Percentiles rank a stretch among this genome's conserved stretches.
Evolutionary conservation across 2,797 vertebrate species (phyloP).

Genomic region (Pelochelys cantorii): DNA sequence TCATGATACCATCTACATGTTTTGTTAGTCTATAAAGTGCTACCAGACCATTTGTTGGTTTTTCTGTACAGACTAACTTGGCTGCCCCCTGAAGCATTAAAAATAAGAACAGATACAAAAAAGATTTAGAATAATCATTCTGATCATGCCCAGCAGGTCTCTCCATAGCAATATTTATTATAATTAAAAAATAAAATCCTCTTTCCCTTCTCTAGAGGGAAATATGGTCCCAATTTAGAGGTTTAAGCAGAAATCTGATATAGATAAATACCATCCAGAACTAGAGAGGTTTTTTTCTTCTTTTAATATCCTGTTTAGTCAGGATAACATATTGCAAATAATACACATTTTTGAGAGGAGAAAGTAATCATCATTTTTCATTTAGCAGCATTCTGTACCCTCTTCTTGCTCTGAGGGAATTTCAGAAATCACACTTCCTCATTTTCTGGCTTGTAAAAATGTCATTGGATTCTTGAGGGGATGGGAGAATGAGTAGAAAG

Average conservation of each 20-base stretch:
- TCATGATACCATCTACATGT: too few relatives aligned
- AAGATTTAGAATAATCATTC: background rate
- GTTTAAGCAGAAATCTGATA: background rate
- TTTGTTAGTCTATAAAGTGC: too few relatives aligned
- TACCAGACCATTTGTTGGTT: too few relatives aligned
- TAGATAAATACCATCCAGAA: constrained; percentile 11
- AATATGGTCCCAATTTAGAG: background rate
- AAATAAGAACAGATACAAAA: background rate
- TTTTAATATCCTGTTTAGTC: background rate
- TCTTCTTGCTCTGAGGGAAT: background rate
- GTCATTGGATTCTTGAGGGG: constrained; percentile 10
- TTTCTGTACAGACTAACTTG: too few relatives aligned
- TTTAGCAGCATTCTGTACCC: background rate
- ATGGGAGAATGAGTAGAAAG: background rate
- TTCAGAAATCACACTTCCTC: background rate
- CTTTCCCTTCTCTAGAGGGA: background rate
- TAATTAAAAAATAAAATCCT: background rate
- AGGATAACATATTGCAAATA: background rate
- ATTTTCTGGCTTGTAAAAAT: constrained; percentile 44
- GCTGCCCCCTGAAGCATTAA: background rate
- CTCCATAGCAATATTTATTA: background rate
- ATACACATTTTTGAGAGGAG: background rate
- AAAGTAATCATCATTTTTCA: constrained; percentile 1
- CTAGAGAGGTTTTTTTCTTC: background rate
- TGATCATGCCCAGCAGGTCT: background rate